Evolutionary conservation across 2,113 vertebrate species (phyloP), one percentile per base, ranked within the genome.

Genomic region (Drymodes brunneopygia): DNA sequence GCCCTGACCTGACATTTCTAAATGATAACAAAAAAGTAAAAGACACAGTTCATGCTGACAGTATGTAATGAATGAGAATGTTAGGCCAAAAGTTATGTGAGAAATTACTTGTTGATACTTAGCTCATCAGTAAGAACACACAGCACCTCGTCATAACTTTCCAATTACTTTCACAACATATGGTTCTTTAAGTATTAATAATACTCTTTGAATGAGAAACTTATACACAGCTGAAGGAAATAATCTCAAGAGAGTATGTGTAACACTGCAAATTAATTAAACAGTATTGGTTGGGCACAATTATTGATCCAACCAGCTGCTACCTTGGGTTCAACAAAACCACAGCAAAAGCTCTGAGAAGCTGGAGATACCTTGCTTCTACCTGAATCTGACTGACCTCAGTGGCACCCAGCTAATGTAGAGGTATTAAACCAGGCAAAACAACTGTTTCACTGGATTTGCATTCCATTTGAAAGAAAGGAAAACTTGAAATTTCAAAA

Each of bases 1-100:
- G 81, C 60, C 90, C 67, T 90, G 87, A 96, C 85, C 84, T 80
- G 78, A 95, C 90, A 91, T 93, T 94, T 95, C 79, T 96, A 70
- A 82, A 83, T 12, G 51, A 85, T 77, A 80, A 87, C 31, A 91
- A 62, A 95, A 88, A 82, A 84, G 65, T 70, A 50, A 45, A 89
- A 92, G 71, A 88, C 74, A 93, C 28, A 88, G 42, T 66, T 93
- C 54, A 48, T 44, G 67, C 16, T 4, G 23, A 50, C 58, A 73
- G 33, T 23, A 58, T 44, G 21, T 35, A 92, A 89, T 74, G 74
- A 82, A 91, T 58, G 36, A 90, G 74, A 82, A 33, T 7, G 33
- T 60, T 29, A 58, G 66, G 71, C 64, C 42, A 72, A 33, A 79
- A 93, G 29, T 60, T 62, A 45, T 3, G 7, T 31, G 54, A 91